Percentiles rank a stretch among this genome's conserved stretches.
Evolutionary conservation across 2,888 invertebrate genomes (phyloP).

Genomic region (Tiliacea aurago): DNA sequence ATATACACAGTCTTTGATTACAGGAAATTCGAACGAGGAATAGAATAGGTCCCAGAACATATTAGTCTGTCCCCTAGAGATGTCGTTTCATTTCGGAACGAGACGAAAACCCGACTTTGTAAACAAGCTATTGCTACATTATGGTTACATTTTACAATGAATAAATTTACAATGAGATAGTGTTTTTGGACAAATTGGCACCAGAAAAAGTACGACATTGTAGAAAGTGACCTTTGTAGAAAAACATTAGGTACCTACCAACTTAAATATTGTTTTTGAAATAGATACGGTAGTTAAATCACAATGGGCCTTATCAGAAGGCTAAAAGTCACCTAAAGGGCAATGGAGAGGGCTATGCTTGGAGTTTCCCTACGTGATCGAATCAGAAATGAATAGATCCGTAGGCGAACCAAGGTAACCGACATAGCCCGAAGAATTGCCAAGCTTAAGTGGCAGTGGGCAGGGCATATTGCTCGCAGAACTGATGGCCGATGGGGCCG

Average conservation of each 20-base stretch:
- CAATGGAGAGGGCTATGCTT: too few species aligned
- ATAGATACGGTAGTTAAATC: neutral
- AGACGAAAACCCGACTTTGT: conserved; percentile 31
- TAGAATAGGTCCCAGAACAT: conserved; percentile 66
- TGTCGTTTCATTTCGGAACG: conserved; percentile 54
- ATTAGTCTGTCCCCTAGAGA: conserved; percentile 62
- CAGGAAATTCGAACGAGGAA: conserved; percentile 51
- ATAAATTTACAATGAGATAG: conserved; percentile 42
- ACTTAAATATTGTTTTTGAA: neutral
- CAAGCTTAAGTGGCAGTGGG: too few species aligned
- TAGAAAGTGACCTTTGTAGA: neutral
- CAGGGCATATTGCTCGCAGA: too few species aligned
- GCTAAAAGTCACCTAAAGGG: too few species aligned
- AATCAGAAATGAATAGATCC: too few species aligned
- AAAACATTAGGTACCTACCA: neutral
- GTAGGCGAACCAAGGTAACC: too few species aligned
- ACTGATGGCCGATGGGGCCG: too few species aligned
- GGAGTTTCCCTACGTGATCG: too few species aligned
- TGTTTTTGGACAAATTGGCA: conserved; percentile 10
- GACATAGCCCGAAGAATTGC: too few species aligned
- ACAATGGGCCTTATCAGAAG: too few species aligned
- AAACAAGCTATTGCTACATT: conserved; percentile 55
- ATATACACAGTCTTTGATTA: conserved; percentile 50
- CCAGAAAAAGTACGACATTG: neutral
- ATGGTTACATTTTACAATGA: conserved; percentile 41